Percentiles rank a stretch among this genome's conserved stretches.
Conservation (phyloP, 2,888 invertebrate species). For the Acholoe squamosa region DNA sequence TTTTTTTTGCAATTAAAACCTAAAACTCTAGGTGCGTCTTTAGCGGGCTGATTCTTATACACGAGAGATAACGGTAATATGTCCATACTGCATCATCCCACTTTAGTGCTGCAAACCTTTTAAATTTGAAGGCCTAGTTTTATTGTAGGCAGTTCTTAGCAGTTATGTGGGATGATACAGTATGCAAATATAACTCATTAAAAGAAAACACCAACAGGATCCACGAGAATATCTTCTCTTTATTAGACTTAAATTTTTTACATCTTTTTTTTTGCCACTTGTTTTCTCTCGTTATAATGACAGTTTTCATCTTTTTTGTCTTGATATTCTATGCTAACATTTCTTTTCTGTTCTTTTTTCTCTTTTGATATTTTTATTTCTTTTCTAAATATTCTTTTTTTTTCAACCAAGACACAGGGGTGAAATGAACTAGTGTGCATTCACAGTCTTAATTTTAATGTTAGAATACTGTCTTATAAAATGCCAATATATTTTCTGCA, state of each 20-base stretch:
- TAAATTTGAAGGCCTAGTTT: no score
- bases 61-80: no score
- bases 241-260: not conserved
- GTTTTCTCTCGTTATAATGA: not conserved
- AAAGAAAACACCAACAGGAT: not conserved
- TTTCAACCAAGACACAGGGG: not conserved
- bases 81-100: no score
- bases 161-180: no score
- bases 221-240: not conserved
- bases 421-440: not conserved
- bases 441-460: not conserved
- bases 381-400: not conserved
- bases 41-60: no score
- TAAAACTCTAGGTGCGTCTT: no score
- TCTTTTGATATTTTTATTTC: not conserved
- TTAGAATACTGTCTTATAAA: not conserved
- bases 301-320: not conserved
- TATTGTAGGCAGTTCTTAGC: no score
- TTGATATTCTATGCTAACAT: not conserved
- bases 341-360: slow-evolving; percentile 21
- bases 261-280: not conserved
- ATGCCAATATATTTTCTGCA: not conserved
- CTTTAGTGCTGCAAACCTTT: no score
- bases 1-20: no score
- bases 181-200: no score